Conservation (phyloP, 2,797 vertebrate species). For the Salarias fasciatus region DNA sequence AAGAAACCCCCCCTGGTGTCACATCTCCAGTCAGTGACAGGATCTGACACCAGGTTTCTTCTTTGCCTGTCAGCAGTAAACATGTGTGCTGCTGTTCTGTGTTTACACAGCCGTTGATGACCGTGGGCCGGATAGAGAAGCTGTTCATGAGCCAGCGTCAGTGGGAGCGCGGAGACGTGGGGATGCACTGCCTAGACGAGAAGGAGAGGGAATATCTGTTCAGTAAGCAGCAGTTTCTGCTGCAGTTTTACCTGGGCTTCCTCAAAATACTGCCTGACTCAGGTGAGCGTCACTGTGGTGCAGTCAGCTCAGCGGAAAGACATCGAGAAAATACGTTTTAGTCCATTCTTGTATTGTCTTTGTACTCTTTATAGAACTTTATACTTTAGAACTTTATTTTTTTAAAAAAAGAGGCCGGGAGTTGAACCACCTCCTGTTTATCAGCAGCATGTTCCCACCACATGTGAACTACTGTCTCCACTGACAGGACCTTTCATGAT, state of each 20-base stretch:
- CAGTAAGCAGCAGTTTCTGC: constrained; percentile 77
- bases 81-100: constrained; percentile 22
- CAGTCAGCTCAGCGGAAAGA: too few relatives aligned
- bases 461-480: constrained; percentile 18
- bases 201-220: constrained; percentile 58
- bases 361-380: too few relatives aligned
- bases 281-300: constrained; percentile 61
- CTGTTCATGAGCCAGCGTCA: constrained; percentile 79
- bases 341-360: too few relatives aligned
- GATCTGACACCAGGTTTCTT: constrained; percentile 54
- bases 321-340: too few relatives aligned
- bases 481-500: constrained; percentile 55
- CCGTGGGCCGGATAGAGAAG: constrained; percentile 78
- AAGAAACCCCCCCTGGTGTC: constrained; percentile 60
- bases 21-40: constrained; percentile 53
- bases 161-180: constrained; percentile 77
- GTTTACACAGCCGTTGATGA: constrained; percentile 77
- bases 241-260: constrained; percentile 83
- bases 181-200: constrained; percentile 66
- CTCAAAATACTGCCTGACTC: constrained; percentile 54
- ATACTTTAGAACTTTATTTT: too few relatives aligned
- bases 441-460: too few relatives aligned
- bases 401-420: too few relatives aligned
- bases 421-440: constrained; percentile 14
- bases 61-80: constrained; percentile 31